A percentile compares a stretch with the other conserved stretches of the same genome.
phyloP scores from a whole-genome alignment of 1,140 invertebrate species.

The Macrobrachium nipponense region DNA sequence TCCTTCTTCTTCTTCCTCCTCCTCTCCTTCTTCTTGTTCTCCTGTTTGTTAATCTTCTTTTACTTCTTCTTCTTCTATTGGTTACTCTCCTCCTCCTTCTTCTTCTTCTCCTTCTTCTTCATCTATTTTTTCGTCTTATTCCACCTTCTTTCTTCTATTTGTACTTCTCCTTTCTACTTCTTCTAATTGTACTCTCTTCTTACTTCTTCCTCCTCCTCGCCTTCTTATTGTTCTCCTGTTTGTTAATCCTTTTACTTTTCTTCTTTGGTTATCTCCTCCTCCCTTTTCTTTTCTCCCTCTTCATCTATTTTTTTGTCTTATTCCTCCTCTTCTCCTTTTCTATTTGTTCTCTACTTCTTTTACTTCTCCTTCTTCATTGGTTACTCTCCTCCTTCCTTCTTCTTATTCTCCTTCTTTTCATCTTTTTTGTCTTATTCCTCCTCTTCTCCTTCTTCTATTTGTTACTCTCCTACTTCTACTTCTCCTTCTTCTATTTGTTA shows the following conservation, averaged over 20 bases:
- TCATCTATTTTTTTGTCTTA: neutral
- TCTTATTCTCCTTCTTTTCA: neutral
- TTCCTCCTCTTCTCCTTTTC: neutral
- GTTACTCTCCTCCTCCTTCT: neutral
- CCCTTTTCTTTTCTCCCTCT: neutral
- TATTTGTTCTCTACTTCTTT: neutral
- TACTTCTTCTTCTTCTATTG: too few relatives aligned
- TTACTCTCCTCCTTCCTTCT: neutral
- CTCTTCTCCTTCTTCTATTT: neutral
- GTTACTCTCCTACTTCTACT: neutral
- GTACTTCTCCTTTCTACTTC: too few relatives aligned
- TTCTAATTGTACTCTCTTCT: too few relatives aligned
- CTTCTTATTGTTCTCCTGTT: neutral
- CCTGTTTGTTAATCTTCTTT: too few relatives aligned
- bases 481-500: neutral
- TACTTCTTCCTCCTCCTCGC: too few relatives aligned
- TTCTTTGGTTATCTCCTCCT: too few relatives aligned
- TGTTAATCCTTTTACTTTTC: too few relatives aligned
- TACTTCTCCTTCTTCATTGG: neutral
- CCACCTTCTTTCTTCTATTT: too few relatives aligned
- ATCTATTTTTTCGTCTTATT: too few relatives aligned
- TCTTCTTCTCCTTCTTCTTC: too few relatives aligned
- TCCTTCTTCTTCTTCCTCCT: too few relatives aligned
- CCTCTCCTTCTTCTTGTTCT: too few relatives aligned
- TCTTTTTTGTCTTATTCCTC: neutral